Evolutionary conservation across 2,797 vertebrate genomes (phyloP).

Genomic region (Cetoscarus ocellatus): DNA sequence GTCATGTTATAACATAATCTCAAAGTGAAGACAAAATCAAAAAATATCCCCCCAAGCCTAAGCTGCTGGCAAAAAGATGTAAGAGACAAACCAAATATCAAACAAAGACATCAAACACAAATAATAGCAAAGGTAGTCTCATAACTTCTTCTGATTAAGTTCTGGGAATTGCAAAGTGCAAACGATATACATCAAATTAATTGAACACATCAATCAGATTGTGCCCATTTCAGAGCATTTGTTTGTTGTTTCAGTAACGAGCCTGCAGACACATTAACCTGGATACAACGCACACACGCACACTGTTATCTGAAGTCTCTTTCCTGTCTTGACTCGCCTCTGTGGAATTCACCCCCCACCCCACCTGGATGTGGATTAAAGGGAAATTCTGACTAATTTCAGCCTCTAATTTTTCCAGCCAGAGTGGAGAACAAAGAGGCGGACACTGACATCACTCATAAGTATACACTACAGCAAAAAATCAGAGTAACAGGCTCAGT

Average conservation of each 20-base stretch:
- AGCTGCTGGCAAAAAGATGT: too few species aligned
- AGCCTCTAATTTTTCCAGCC: conserved; percentile 11
- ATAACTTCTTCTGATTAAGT: neutral
- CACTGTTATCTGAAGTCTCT: conserved; percentile 28
- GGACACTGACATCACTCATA: neutral
- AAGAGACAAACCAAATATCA: neutral
- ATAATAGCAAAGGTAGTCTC: neutral
- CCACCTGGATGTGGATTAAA: conserved; percentile 43
- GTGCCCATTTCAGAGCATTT: neutral
- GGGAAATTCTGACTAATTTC: conserved; percentile 40
- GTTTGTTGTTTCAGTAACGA: conserved; percentile 13
- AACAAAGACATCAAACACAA: neutral
- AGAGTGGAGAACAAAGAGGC: conserved; percentile 12
- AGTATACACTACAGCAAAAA: neutral
- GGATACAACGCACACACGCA: conserved; percentile 28
- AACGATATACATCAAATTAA: neutral
- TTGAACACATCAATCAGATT: neutral
- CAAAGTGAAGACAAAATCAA: too few species aligned
- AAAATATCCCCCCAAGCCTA: neutral
- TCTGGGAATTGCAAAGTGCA: neutral
- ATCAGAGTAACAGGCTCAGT: neutral
- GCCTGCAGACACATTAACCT: conserved; percentile 22
- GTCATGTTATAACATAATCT: too few species aligned
- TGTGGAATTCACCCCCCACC: conserved; percentile 55
- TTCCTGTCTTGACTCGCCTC: conserved; percentile 64